A percentile compares a stretch with the other conserved stretches of the same genome.
Conservation (phyloP, 2,797 vertebrate species). For the Diglossa cyanea region DNA sequence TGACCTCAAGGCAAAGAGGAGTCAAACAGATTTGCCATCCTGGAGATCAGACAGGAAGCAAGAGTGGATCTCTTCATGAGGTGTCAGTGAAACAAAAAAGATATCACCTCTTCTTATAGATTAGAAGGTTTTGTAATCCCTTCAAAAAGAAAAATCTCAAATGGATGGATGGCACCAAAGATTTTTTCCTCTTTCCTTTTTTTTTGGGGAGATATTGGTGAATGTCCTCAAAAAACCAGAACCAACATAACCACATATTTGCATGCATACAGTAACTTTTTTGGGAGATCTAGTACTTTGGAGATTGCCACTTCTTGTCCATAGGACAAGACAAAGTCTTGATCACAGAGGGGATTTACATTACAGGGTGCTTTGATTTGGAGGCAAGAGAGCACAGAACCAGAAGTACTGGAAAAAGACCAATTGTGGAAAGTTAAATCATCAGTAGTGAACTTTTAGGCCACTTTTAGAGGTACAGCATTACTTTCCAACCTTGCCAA, state of each 20-base stretch:
- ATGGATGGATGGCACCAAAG: not conserved
- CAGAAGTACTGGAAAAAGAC: not conserved
- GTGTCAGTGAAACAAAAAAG: not conserved
- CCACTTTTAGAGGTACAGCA: not conserved
- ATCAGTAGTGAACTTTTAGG: not conserved
- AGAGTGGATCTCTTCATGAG: not conserved
- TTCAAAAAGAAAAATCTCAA: not conserved
- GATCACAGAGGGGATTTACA: not conserved
- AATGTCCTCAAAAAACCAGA: not conserved
- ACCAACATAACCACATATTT: not conserved
- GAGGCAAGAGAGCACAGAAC: not conserved
- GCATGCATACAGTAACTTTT: not conserved
- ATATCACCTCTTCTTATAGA: not conserved
- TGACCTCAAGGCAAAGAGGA: not conserved
- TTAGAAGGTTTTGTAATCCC: not conserved
- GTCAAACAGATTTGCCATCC: not conserved
- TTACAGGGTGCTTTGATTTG: not conserved
- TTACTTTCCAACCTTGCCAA: not conserved
- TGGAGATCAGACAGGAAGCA: not conserved
- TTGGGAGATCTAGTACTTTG: not conserved
- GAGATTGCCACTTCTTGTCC: not conserved
- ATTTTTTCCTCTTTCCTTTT: not conserved
- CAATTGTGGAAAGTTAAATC: not conserved
- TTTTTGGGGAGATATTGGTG: not conserved
- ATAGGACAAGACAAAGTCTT: not conserved